Evolutionary conservation across 2,888 invertebrate species (phyloP).

Genomic region (Cerceris rybyensis): DNA sequence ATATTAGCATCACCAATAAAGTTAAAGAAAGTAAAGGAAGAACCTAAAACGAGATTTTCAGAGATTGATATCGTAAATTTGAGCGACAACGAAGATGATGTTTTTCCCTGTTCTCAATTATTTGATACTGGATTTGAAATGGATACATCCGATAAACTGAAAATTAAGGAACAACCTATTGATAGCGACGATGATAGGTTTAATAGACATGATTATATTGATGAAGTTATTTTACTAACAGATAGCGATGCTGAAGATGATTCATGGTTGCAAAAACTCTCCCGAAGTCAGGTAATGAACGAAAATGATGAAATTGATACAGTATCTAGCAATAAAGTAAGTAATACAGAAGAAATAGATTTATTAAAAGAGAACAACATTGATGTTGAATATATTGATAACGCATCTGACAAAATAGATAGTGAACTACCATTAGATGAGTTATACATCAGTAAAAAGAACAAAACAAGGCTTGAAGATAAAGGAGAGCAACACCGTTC

Average conservation of each 20-base stretch:
- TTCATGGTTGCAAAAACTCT: slow-evolving; percentile 67
- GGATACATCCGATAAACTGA: slow-evolving; percentile 48
- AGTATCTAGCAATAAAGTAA: not conserved
- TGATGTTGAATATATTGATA: not conserved
- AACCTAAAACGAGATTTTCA: slow-evolving; percentile 79
- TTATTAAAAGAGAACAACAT: not conserved
- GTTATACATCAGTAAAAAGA: not conserved
- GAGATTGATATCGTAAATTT: slow-evolving; percentile 83
- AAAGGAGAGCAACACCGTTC: not conserved
- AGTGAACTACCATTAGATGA: not conserved
- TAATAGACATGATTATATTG: slow-evolving; percentile 54
- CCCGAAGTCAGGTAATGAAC: slow-evolving; percentile 62
- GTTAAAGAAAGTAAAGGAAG: slow-evolving; percentile 74
- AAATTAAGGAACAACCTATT: slow-evolving; percentile 55
- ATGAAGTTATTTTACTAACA: slow-evolving; percentile 65
- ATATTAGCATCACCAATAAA: slow-evolving; percentile 38
- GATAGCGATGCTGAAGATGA: slow-evolving; percentile 75
- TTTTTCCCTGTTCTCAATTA: slow-evolving; percentile 83
- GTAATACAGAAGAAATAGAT: not conserved
- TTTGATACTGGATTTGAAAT: slow-evolving; percentile 79
- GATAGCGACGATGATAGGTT: slow-evolving; percentile 43
- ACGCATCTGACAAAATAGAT: not conserved
- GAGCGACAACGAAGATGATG: slow-evolving; percentile 84
- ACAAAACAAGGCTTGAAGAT: not conserved
- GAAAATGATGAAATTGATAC: slow-evolving; percentile 26